Base-by-base conservation (phyloP, 2,113 vertebrate genomes). In the Chascanopsetta lugubris region DNA sequence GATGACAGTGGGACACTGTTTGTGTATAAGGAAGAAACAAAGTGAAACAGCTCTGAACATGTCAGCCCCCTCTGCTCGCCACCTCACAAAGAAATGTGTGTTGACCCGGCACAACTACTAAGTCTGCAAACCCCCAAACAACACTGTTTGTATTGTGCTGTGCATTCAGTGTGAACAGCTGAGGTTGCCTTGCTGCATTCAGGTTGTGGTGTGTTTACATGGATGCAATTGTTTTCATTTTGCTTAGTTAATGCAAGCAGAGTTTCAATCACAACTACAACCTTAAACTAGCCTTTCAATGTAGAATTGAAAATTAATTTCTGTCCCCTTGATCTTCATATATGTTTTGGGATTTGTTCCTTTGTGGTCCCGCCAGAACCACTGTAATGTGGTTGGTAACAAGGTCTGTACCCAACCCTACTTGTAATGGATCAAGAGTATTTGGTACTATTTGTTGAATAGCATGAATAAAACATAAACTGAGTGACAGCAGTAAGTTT, bases 1-100 rank as follows among this genome's bases (percentile, higher is more conserved):
- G 88, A 79, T 87, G 90, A 91, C 85, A 89, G 87, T 78, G 59
- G 79, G 75, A 87, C 56, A 68, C 83, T 88, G 87, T 88, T 88
- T 88, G 87, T 89, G 82, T 88, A 71, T 80, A 66, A 78, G 81
- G 77, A 79, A 79, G 85, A 85, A 85, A 84, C 80, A 88, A 88
- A 89, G 81, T 68, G 72, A 87, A 86, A 78, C 85, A 79, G 83
- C 68, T 88, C 83, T 49, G 84, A 86, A 90, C 90, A 87, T 68
- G 78, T 88, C 83, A 53, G 72, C 68, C 55, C 57, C 57, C 58
- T 61, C 66, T 40, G 70, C 75, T 58, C 73, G 79, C 83, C 85
- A 76, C 69, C 70, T 75, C 56, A 61, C 46, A 85, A 54, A 77
- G 76, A 85, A 85, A 86, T 74, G 75, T 79, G 69, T 60, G 59